Conservation (phyloP, 2,797 vertebrate genomes). For the Eleutherodactylus coqui region DNA sequence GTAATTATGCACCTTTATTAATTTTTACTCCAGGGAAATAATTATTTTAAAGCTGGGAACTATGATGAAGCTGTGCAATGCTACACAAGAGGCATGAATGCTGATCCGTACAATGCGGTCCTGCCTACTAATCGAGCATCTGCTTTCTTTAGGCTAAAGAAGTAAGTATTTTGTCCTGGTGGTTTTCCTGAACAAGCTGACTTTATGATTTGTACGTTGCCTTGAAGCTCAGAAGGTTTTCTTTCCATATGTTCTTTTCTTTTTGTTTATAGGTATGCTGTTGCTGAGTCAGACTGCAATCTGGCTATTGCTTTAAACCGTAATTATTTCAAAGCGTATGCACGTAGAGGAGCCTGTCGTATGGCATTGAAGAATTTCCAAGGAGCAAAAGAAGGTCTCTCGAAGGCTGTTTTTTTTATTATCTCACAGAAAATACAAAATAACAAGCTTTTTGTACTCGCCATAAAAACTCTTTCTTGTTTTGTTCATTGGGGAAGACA, state of each 20-base stretch:
- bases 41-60: conserved; percentile 87
- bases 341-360: conserved; percentile 86
- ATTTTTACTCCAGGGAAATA: conserved; percentile 83
- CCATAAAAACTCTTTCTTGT: no score
- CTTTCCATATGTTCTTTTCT: neutral
- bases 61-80: conserved; percentile 91
- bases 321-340: conserved; percentile 86
- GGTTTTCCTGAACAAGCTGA: neutral
- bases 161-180: conserved; percentile 78
- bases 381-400: conserved; percentile 87
- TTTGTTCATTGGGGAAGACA: no score
- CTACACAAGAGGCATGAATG: conserved; percentile 91
- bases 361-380: conserved; percentile 82
- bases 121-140: conserved; percentile 94
- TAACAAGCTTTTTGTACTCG: no score
- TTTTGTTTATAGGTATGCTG: conserved; percentile 82
- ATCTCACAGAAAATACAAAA: neutral
- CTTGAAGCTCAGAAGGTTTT: neutral
- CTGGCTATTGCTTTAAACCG: conserved; percentile 89
- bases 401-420: neutral
- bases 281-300: conserved; percentile 95
- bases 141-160: conserved; percentile 88
- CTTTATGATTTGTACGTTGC: neutral
- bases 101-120: conserved; percentile 88
- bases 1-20: neutral